Evolutionary conservation across 2,888 invertebrate genomes (phyloP), one percentile per base, ranked within the genome.

Genomic region (Pseudoips prasinana): DNA sequence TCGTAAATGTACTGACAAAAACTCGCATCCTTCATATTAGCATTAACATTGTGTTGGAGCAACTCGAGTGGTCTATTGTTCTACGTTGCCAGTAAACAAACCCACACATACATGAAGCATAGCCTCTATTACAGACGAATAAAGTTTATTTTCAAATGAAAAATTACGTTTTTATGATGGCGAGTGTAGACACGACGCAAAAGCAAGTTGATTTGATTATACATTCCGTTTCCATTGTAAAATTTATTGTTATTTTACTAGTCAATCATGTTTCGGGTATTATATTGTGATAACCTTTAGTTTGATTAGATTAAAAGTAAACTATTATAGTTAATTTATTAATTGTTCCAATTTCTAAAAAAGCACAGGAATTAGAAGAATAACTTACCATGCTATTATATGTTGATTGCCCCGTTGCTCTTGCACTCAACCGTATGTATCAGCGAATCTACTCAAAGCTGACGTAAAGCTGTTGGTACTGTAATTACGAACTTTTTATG

Each of bases 161-260:
- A 7, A 17, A 3, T 7, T n/a, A 9, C n/a, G 33, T 11, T 11
- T 10, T 14, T 27, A 38, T 39, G 23, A 33, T 52, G 26, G 58
- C 43, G 28, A 7, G 7, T 10, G 38, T 36, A 46, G 31, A 46
- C 48, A 37, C 51, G 59, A 58, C 60, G 63, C 58, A 55, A 69
- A 73, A 71, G 64, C 69, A 64, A 65, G 71, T 68, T 71, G 70
- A 76, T 77, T 77, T 74, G 72, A 75, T 79, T 75, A 72, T 64
- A 73, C 62, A 73, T 71, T 73, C 67, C 55, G 60, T 62, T 70
- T 64, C 53, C 60, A 65, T 59, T 64, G 59, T 57, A 44, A 45
- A 59, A 59, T 58, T 56, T 58, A 66, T 66, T 72, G 70, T 71
- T 63, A 55, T 63, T 61, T 58, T 49, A 46, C 32, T 39, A 52